Base-by-base conservation (phyloP, 2,888 invertebrate species). In the Polyommatus iphigenia region DNA sequence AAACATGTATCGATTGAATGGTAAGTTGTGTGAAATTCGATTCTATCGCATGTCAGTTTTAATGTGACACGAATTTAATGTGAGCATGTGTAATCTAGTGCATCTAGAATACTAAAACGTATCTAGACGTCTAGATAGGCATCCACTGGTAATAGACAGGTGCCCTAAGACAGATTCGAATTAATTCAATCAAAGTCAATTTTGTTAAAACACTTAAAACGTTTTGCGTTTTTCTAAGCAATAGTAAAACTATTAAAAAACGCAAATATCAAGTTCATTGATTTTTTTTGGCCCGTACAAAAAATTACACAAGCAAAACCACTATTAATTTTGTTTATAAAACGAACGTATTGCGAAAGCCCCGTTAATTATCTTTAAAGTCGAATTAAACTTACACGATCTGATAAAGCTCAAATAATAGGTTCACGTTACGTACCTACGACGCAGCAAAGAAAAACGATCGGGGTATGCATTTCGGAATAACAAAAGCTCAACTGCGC, bases 391-490 rank as follows among this genome's bases (percentile, higher is more conserved):
- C 5, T 15, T 32, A 67, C 15, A 15, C 67, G 15, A 67, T 67
- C 67, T 67, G 29, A 32, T 67, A 67, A 29, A 29, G 29, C 29
- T 54, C 36, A 59, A 57, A 18, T 54, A 57, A 54, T 76, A 20
- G 18, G 20, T 29, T 54, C 32, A 10, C n/a, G 75, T 15, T 84
- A 94, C 94, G 85, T 92, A 94, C 94, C 94, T 83, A 92, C 85
- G 81, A 90, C 86, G 84, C 88, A 85, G 85, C 89, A 91, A 86
- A 92, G 83, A 82, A 91, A 87, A 81, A 93, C 84, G 84, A 85
- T 85, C 82, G 84, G 84, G 85, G 90, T 86, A 89, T 92, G 89
- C 94, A 94, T 94, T 90, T 93, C 87, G 85, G 87, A 86, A 86
- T 89, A 85, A 84, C 87, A 88, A 87, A 88, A 88, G 87, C 86